Evolutionary conservation across 1,140 invertebrate species (phyloP).

Genomic region (Aphelenchoides besseyi): DNA sequence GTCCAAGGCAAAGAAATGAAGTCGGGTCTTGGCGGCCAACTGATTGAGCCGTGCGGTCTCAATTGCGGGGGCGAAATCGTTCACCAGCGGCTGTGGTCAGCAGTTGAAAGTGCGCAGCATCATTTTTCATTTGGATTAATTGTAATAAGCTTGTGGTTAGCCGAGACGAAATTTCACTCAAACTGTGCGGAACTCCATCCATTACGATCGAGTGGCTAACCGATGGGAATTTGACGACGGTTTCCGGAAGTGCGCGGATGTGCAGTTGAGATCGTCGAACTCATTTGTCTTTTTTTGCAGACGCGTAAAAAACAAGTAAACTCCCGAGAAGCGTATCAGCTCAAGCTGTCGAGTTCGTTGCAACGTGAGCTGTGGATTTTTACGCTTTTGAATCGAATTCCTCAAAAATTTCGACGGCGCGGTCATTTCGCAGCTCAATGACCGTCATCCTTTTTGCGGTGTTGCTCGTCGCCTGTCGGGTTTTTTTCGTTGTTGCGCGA

Average conservation of each 20-base stretch:
- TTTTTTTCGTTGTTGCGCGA: not conserved
- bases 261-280: no score
- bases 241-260: not conserved
- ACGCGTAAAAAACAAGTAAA: no score
- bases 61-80: slow-evolving; percentile 11
- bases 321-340: not conserved
- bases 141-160: no score
- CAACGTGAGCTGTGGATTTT: not conserved
- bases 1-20: not conserved
- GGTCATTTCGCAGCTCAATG: not conserved
- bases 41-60: not conserved
- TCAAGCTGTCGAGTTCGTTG: not conserved
- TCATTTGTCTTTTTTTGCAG: no score
- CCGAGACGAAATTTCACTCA: no score
- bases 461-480: not conserved
- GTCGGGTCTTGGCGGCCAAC: not conserved
- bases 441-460: not conserved
- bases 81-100: no score
- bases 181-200: not conserved
- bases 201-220: no score
- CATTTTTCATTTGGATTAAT: no score
- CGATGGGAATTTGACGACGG: no score
- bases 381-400: not conserved
- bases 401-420: slow-evolving; percentile 1
- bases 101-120: no score